These are phyloP conservation scores for Laothoe populi DNA, from an alignment of 2,888 invertebrate species.

Conservation along the genomic window DNA sequence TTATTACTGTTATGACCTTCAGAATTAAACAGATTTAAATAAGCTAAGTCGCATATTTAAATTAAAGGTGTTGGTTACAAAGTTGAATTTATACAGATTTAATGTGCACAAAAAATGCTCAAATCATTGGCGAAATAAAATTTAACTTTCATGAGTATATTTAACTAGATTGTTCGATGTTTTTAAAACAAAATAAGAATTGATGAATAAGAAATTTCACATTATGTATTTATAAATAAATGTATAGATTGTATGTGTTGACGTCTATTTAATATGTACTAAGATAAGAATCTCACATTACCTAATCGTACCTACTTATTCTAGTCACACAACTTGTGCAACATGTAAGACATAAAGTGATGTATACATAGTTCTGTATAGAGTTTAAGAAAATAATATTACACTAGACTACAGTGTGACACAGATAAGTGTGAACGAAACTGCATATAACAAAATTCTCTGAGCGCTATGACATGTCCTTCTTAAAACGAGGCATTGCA, in stretches of 20 bases:
- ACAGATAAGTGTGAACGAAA: constrained; percentile 12
- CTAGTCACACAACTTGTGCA: constrained; percentile 57
- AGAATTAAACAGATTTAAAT: constrained; percentile 37
- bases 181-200: constrained; percentile 10
- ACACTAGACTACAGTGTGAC: constrained; percentile 5
- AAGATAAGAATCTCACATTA: constrained; percentile 19
- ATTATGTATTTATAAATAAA: constrained; percentile 14
- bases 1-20: constrained; percentile 43
- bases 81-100: neutral
- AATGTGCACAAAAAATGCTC: constrained; percentile 22
- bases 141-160: constrained; percentile 11
- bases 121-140: constrained; percentile 18
- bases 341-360: constrained; percentile 78
- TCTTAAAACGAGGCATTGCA: no score
- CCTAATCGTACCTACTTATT: constrained; percentile 29
- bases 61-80: constrained; percentile 1
- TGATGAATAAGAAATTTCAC: neutral
- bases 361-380: constrained; percentile 66
- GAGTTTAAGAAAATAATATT: constrained; percentile 13
- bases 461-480: no score
- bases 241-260: constrained; percentile 14
- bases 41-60: constrained; percentile 1
- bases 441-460: neutral
- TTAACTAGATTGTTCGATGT: neutral
- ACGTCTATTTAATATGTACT: constrained; percentile 21